Evolutionary conservation across 2,797 vertebrate species (phyloP).

Genomic region (Stomatorhinus walkeri): DNA sequence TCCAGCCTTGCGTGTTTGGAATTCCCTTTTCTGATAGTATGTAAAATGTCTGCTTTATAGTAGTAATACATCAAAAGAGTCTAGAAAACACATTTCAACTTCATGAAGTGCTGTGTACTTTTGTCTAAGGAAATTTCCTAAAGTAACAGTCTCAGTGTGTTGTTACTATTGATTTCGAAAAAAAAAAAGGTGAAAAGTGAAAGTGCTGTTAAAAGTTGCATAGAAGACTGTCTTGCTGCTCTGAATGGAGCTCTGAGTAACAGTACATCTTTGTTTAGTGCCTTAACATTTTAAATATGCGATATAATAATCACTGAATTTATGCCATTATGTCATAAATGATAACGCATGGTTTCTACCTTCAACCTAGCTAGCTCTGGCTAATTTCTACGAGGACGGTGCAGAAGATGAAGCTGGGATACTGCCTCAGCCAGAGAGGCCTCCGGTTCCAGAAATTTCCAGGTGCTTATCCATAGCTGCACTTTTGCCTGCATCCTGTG

Average conservation of each 20-base stretch:
- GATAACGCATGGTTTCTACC: neutral
- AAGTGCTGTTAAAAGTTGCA: neutral
- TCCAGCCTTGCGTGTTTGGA: neutral
- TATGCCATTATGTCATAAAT: neutral
- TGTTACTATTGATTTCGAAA: neutral
- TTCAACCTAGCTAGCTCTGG: constrained; percentile 74
- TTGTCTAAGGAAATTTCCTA: neutral
- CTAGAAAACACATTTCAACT: neutral
- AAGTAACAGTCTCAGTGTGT: neutral
- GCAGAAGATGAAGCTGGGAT: constrained; percentile 92
- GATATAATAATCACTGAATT: neutral
- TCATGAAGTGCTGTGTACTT: neutral
- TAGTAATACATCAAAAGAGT: neutral
- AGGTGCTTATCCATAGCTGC: constrained; percentile 56
- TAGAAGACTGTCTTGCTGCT: neutral
- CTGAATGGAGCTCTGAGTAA: neutral
- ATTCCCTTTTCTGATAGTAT: neutral
- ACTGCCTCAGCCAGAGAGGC: constrained; percentile 76
- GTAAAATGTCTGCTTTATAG: neutral
- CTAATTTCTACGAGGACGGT: constrained; percentile 92
- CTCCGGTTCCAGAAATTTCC: constrained; percentile 75
- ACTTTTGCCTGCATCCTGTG: neutral
- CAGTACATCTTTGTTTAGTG: neutral
- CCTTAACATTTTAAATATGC: neutral
- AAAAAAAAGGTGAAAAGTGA: neutral